Evolutionary conservation across 2,113 vertebrate genomes (phyloP), one percentile per base, ranked within the genome.

Genomic region (Albula goreensis): DNA sequence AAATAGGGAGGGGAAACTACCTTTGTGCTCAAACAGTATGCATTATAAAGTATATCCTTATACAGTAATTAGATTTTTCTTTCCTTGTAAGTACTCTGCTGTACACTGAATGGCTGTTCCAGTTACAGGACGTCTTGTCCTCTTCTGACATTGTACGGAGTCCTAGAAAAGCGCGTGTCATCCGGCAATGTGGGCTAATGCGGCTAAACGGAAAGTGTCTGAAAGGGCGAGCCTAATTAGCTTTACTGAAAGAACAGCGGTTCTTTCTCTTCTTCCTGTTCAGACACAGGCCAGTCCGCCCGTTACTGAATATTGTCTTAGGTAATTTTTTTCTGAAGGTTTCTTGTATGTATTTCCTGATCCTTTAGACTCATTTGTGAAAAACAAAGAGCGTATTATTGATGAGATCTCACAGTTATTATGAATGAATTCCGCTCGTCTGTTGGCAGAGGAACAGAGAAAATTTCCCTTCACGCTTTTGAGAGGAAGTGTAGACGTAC

Each of bases 41-140:
- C 78, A 79, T 85, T 78, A 85, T 57, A 52, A 31, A 10, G 48
- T n/a, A 51, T n/a, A 78, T 85, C 74, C 31, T 17, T 0, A 49
- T n/a, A 78, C 83, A 48, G 50, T 78, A 85, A 85, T 78, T 41
- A 70, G 70, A 85, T 79, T 79, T 79, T 31, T 78, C 57, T 48
- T 83, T 66, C 15, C 8, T 6, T 85, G 70, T 25, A 74, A 85
- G 77, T 85, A 78, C 53, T 79, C 31, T 57, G 79, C n/a, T 52
- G 2, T 11, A 15, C 57, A 13, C 74, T 57, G 66, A 49, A 49
- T 53, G 31, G 8, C 70, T 74, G 70, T 4, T 31, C 70, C 22
- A 9, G 70, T 41, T n/a, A 25, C 70, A 74, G 22, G 57, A 41
- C 82, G 66, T 17, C 63, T 31, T n/a, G 83, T 82, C 57, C 52